phyloP scores from a whole-genome alignment of 2,888 invertebrate species.

The Drosophila phalerata region DNA sequence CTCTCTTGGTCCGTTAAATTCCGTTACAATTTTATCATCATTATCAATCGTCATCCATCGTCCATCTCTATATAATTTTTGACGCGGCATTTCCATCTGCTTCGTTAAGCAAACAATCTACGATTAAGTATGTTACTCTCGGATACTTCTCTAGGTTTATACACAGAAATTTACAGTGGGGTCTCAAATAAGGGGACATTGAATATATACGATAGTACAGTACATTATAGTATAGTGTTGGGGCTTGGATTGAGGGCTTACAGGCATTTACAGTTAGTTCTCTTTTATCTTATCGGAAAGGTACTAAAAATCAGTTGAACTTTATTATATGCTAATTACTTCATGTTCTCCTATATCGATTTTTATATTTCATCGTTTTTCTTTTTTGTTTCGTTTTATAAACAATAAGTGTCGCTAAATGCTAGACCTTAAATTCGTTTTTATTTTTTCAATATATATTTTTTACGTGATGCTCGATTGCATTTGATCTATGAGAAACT shows the following conservation, averaged over 20 bases:
- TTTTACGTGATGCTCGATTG: constrained; percentile 48
- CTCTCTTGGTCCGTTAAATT: constrained; percentile 83
- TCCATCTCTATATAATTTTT: constrained; percentile 48
- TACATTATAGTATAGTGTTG: constrained; percentile 26
- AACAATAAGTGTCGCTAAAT: constrained; percentile 78
- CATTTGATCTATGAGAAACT: constrained; percentile 62
- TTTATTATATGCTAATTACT: constrained; percentile 63
- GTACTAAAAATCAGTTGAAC: constrained; percentile 82
- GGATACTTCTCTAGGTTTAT: constrained; percentile 73
- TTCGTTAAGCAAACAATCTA: constrained; percentile 62
- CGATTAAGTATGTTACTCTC: constrained; percentile 39
- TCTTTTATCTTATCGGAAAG: constrained; percentile 64
- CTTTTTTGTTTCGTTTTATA: constrained; percentile 68
- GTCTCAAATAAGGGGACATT: constrained; percentile 37
- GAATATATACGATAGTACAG: constrained; percentile 20
- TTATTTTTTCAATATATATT: constrained; percentile 38
- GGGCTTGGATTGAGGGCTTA: constrained; percentile 45
- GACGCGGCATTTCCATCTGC: constrained; percentile 64
- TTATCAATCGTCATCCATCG: constrained; percentile 28
- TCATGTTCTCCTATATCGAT: constrained; percentile 25
- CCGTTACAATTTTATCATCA: constrained; percentile 74
- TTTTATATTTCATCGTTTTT: constrained; percentile 25
- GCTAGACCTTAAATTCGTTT: constrained; percentile 81
- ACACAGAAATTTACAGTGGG: constrained; percentile 83
- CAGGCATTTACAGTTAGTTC: constrained; percentile 74